Evolutionary conservation across 2,888 invertebrate genomes (phyloP).

Genomic region (Xestia c-nigrum): DNA sequence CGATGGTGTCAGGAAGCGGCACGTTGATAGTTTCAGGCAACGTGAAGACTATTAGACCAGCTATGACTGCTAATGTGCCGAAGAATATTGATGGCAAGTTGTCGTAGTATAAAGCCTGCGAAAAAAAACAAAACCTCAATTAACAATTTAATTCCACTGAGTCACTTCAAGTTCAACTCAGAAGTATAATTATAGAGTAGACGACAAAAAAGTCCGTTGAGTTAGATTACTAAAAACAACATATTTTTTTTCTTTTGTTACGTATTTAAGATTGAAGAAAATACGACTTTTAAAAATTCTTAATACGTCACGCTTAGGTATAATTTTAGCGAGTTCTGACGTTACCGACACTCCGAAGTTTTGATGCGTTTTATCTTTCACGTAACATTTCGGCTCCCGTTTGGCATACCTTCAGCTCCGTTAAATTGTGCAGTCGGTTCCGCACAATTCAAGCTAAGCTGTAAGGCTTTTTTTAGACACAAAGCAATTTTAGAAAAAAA

Average conservation of each 20-base stretch:
- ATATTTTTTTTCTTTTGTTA: no score
- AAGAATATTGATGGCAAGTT: conserved; percentile 91
- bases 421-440: not conserved
- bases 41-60: conserved; percentile 89
- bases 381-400: not conserved
- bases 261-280: no score
- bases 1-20: conserved; percentile 91
- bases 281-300: no score
- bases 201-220: no score
- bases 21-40: conserved; percentile 92
- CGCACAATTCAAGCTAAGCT: not conserved
- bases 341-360: no score
- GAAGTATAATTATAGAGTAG: no score
- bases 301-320: no score
- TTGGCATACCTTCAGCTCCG: not conserved
- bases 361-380: no score
- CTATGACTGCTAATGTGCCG: conserved; percentile 88
- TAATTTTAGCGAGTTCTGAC: no score
- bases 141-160: not conserved
- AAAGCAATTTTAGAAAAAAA: not conserved
- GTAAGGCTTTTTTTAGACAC: not conserved
- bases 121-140: conserved; percentile 16
- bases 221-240: no score
- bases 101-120: conserved; percentile 85
- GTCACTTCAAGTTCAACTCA: not conserved